Base-by-base conservation (phyloP, 2,113 vertebrate genomes). In the Ivindomyrus marchei region DNA sequence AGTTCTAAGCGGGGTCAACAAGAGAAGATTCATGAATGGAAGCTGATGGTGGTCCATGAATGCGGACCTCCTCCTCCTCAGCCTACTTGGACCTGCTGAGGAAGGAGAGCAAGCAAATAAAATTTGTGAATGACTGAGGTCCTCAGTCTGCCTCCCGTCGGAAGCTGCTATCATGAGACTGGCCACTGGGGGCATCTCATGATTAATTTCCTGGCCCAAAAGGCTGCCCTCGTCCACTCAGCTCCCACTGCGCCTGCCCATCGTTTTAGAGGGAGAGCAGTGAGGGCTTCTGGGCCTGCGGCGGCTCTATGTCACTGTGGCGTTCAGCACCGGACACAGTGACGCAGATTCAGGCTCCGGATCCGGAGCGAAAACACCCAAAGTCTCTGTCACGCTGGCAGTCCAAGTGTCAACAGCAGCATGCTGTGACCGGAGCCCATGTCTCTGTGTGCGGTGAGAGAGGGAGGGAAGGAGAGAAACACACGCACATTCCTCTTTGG, bases 71-170 rank as follows among this genome's bases (percentile, higher is more conserved):
- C 95, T 94, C 94, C 19, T 91, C 95, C 96, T 96, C 95, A 91
- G 93, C 95, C 93, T 95, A 95, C 89, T 91, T 91, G 46, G 91
- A 93, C 93, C 94, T 96, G 96, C 95, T 95, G 94, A 93, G 95
- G 96, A 95, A 94, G 96, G 62, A 86, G 95, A 92, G 95, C 93
- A 90, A 94, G 8, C 13, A 80, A 36, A 93, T 94, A 94, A 96
- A 96, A 96, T 95, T 96, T 93, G 95, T 96, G 97, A 97, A 96
- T 97, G 96, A 96, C 83, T 93, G 96, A 97, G 97, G 97, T 97
- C 97, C 98, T 97, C 97, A 95, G 96, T 97, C 97, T 96, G 97
- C 95, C 96, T 96, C 94, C 94, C 94, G 90, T 90, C 92, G 92
- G 94, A 90, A 94, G 94, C 93, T 92, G 91, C 10, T 92, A 7